Evolutionary conservation across 2,888 invertebrate genomes (phyloP).

Genomic region (Ditula angustiorana): DNA sequence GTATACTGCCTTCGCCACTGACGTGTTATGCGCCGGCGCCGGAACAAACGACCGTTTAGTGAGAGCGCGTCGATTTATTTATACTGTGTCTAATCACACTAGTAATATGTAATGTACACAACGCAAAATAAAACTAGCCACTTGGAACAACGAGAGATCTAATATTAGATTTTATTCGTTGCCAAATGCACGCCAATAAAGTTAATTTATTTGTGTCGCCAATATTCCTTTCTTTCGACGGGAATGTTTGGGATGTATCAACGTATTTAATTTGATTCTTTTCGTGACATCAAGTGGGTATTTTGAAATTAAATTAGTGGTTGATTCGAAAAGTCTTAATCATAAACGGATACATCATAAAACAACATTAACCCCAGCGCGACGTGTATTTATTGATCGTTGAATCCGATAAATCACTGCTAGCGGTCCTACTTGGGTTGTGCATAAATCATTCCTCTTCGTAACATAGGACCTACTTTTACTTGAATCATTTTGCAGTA

Average conservation of each 20-base stretch:
- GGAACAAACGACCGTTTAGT: constrained; percentile 58
- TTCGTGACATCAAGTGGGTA: not conserved
- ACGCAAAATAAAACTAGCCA: constrained; percentile 57
- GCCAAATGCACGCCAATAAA: constrained; percentile 64
- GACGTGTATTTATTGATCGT: constrained; percentile 53
- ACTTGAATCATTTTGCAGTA: constrained; percentile 36
- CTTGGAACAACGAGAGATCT: constrained; percentile 56
- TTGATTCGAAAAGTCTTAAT: constrained; percentile 13
- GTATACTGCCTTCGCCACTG: not conserved
- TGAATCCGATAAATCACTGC: constrained; percentile 64
- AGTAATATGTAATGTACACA: constrained; percentile 55
- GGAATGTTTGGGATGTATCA: not conserved
- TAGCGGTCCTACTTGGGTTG: constrained; percentile 57
- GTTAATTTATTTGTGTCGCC: constrained; percentile 38
- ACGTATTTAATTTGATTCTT: not conserved
- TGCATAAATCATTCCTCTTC: constrained; percentile 60
- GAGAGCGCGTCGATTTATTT: constrained; percentile 55
- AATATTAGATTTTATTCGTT: constrained; percentile 63
- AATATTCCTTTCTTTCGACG: constrained; percentile 7
- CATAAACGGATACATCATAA: constrained; percentile 45
- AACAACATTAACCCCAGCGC: constrained; percentile 47
- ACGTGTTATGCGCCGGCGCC: not conserved
- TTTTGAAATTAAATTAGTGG: not conserved
- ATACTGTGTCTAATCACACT: constrained; percentile 45
- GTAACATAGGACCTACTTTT: constrained; percentile 49